Conservation (phyloP, 2,888 invertebrate species). For the Synanthedon tipuliformis region DNA sequence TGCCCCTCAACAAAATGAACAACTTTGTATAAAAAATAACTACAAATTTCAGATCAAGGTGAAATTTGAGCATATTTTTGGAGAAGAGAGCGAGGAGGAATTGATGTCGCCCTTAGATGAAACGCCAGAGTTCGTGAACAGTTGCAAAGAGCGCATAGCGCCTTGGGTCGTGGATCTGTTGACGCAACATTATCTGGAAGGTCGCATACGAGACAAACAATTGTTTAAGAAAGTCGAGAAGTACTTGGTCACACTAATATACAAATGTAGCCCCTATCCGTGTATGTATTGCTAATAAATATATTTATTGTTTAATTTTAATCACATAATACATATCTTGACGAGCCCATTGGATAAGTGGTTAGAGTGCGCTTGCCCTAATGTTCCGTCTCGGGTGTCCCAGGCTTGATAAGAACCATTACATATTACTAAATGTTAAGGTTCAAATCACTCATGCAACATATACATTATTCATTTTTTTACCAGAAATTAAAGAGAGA, state of each 20-base stretch:
- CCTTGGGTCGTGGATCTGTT: constrained; percentile 73
- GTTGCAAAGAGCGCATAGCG: constrained; percentile 71
- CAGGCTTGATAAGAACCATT: too few species aligned
- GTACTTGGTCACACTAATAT: constrained; percentile 69
- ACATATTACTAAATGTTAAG: too few species aligned
- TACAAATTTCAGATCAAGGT: constrained; percentile 45
- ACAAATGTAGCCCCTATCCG: constrained; percentile 67
- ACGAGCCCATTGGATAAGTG: too few species aligned
- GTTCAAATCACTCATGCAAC: too few species aligned
- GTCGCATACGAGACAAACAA: constrained; percentile 68
- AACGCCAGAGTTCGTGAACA: constrained; percentile 57
- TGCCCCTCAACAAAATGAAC: background rate
- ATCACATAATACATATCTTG: too few species aligned
- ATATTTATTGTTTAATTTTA: too few species aligned
- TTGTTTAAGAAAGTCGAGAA: constrained; percentile 73
- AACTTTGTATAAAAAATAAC: background rate
- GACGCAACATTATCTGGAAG: constrained; percentile 72
- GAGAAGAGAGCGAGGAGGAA: constrained; percentile 65
- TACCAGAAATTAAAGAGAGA: too few species aligned
- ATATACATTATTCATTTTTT: too few species aligned
- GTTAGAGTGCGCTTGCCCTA: too few species aligned
- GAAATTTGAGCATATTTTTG: constrained; percentile 55
- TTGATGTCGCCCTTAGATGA: constrained; percentile 64
- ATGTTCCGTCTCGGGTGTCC: too few species aligned
- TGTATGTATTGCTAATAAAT: constrained; percentile 34